These are phyloP conservation scores for Gallinago nigripennis DNA, from an alignment of 2,797 vertebrate species.

Conservation along the genomic window DNA sequence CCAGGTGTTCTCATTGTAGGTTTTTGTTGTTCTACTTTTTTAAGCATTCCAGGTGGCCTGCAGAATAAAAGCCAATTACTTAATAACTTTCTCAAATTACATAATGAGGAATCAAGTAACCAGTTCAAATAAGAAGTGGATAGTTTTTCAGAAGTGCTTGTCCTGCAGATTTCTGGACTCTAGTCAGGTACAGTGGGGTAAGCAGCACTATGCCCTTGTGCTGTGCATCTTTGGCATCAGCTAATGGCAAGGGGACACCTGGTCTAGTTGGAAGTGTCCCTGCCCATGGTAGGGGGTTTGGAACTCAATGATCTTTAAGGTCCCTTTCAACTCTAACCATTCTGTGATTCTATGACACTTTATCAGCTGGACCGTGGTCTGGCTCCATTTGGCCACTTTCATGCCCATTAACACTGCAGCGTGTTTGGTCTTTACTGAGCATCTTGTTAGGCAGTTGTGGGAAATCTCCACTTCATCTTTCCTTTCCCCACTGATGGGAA, in stretches of 20 bases:
- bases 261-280: too few relatives aligned
- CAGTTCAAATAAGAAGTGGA: not conserved
- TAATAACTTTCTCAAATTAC: not conserved
- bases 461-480: not conserved
- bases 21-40: not conserved
- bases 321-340: too few relatives aligned
- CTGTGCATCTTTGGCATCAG: not conserved
- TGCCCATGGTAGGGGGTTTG: too few relatives aligned
- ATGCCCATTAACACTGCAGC: accelerated
- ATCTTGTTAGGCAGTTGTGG: not conserved
- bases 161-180: not conserved
- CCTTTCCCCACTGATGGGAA: not conserved
- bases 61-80: not conserved
- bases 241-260: not conserved
- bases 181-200: not conserved
- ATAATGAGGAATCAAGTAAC: not conserved
- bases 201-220: not conserved
- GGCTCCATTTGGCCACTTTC: not conserved
- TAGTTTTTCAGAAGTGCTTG: not conserved
- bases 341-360: too few relatives aligned
- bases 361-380: not conserved
- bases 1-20: not conserved
- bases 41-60: not conserved
- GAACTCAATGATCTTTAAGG: too few relatives aligned
- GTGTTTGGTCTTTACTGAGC: not conserved